Evolutionary conservation across 2,113 vertebrate genomes (phyloP).

Genomic region (Acrocephalus arundinaceus): DNA sequence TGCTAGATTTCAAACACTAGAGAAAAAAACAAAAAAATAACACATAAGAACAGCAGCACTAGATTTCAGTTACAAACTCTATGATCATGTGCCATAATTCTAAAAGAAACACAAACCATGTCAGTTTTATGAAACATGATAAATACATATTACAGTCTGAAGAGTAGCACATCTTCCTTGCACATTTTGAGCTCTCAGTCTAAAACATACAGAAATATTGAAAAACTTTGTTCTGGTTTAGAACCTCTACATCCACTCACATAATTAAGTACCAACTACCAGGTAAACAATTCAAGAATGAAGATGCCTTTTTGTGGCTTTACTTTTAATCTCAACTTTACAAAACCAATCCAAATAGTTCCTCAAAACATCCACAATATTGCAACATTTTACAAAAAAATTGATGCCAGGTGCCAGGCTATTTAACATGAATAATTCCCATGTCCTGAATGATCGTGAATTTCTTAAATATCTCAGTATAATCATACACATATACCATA

Average conservation of each 20-base stretch:
- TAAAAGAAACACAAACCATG: not conserved
- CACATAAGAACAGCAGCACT: not conserved
- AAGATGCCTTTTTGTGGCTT: not conserved
- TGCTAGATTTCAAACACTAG: slow-evolving; percentile 59
- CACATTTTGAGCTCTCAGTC: not conserved
- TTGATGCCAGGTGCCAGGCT: not conserved
- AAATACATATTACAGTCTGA: not conserved
- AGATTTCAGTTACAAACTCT: not conserved
- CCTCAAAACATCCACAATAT: not conserved
- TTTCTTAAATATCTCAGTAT: not conserved
- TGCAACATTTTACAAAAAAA: not conserved
- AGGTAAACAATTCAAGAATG: not conserved
- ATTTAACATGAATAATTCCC: not conserved
- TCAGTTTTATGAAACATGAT: not conserved
- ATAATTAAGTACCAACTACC: not conserved
- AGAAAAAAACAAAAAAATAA: slow-evolving; percentile 1
- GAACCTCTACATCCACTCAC: not conserved
- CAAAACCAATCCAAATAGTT: not conserved
- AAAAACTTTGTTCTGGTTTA: not conserved
- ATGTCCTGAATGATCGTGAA: not conserved
- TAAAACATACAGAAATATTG: not conserved
- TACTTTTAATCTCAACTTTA: not conserved
- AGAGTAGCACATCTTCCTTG: not conserved
- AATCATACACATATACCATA: not conserved
- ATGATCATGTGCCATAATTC: not conserved